Percentiles rank a stretch among this genome's conserved stretches.
Evolutionary conservation across 2,113 vertebrate genomes (phyloP).

Genomic region (Neotoma lepida): DNA sequence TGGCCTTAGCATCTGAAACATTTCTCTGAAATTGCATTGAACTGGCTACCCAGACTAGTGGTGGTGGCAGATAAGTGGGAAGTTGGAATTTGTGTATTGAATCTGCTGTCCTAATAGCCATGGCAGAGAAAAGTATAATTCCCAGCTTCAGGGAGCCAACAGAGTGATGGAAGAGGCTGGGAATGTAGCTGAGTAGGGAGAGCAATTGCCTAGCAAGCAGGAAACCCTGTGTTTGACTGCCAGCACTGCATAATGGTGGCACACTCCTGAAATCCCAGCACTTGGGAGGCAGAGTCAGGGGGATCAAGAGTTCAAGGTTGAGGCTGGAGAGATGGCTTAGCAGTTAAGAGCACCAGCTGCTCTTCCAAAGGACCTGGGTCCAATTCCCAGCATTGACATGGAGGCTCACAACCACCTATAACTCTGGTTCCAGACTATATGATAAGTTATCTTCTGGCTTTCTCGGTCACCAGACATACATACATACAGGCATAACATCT

Average conservation of each 20-base stretch:
- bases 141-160: background rate
- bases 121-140: background rate
- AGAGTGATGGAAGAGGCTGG: background rate
- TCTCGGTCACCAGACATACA: background rate
- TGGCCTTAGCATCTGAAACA: background rate
- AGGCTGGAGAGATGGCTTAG: background rate
- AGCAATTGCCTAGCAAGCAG: background rate
- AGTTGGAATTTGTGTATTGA: background rate
- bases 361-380: background rate
- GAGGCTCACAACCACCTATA: background rate
- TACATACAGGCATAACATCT: background rate
- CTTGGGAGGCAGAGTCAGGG: background rate
- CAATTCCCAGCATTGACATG: background rate
- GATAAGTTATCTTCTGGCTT: background rate
- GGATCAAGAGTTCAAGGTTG: background rate
- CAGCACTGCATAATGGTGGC: background rate
- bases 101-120: background rate
- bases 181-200: background rate
- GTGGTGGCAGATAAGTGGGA: background rate
- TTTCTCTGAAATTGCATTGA: background rate
- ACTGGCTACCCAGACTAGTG: background rate
- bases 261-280: background rate
- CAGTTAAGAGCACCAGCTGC: background rate
- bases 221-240: background rate
- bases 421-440: background rate